These are phyloP conservation scores for Candidula unifasciata DNA, from an alignment of 2,888 invertebrate species.

Conservation along the genomic window DNA sequence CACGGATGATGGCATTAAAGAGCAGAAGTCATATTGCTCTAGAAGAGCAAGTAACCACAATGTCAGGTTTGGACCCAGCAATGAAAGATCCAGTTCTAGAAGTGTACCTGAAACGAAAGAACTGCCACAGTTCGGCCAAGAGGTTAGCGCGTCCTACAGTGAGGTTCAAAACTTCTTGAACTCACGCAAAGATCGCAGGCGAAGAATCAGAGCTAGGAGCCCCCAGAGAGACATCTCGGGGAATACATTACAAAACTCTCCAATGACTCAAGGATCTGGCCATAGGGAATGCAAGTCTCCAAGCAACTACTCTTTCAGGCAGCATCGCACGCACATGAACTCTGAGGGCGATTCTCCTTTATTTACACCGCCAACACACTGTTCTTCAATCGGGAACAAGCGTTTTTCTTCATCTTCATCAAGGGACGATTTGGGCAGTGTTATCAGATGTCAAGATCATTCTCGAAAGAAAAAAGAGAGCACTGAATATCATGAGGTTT, in stretches of 20 bases:
- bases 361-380: neutral
- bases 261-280: neutral
- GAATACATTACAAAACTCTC: neutral
- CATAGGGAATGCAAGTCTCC: neutral
- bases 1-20: neutral
- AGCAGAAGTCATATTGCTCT: neutral
- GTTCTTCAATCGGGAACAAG: neutral
- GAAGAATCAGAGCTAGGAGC: neutral
- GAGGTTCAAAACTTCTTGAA: slow-evolving; percentile 9
- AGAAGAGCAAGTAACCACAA: neutral
- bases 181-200: neutral
- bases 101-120: neutral
- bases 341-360: neutral
- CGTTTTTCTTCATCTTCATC: neutral
- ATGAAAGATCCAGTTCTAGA: neutral
- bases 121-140: neutral
- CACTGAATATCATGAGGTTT: neutral
- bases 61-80: neutral
- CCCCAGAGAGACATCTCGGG: neutral
- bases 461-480: neutral
- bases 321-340: neutral
- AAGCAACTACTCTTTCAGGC: neutral
- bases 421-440: neutral
- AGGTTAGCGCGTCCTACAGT: neutral
- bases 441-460: neutral